Evolutionary conservation across 2,797 vertebrate genomes (phyloP), one percentile per base, ranked within the genome.

Genomic region (Phoxinus dragarum): DNA sequence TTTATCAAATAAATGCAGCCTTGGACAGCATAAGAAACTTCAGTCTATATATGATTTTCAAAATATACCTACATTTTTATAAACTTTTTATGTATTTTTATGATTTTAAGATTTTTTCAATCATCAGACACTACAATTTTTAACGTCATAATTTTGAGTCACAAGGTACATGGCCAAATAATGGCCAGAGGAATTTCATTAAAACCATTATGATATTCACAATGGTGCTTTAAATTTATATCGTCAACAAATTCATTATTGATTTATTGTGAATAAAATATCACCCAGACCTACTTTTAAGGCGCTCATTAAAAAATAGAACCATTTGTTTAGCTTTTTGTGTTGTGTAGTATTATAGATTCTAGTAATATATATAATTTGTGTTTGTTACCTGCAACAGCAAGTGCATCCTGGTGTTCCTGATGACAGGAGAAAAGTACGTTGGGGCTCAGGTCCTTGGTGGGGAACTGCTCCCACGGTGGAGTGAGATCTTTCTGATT

Each of bases 391-490:
- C 98, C 98, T 93, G 97, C 97, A 49, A 97, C 90, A 84, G 95
- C 95, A 74, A 99, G 93, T 0, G 97, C 96, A 0, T 99, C 98
- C 92, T 98, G 97, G 74, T 98, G 97, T 81, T 99, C 98, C 93
- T 98, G 97, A 87, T 98, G 98, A 81, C 97, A 96, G 86, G 98
- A 98, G 93, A 99, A 99, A 85, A 99, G 97, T 80, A 98, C 96
- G 75, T 90, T 96, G 84, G 98, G 97, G 86, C 90, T 97, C 90
- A 99, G 94, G 88, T 99, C 98, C 94, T 99, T 99, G 14, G 96
- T 96, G 0, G 97, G 96, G 88, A 98, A 99, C 94, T 99, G 98
- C 90, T 99, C 98, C 98, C 98, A 99, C 0, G 98, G 98, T 14
- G 98, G 97, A 3, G 98, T 99, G 89, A 99, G 93, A 91, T 99